Evolutionary conservation across 2,888 invertebrate species (phyloP), one percentile per base, ranked within the genome.

Genomic region (Andrena bicolor): DNA sequence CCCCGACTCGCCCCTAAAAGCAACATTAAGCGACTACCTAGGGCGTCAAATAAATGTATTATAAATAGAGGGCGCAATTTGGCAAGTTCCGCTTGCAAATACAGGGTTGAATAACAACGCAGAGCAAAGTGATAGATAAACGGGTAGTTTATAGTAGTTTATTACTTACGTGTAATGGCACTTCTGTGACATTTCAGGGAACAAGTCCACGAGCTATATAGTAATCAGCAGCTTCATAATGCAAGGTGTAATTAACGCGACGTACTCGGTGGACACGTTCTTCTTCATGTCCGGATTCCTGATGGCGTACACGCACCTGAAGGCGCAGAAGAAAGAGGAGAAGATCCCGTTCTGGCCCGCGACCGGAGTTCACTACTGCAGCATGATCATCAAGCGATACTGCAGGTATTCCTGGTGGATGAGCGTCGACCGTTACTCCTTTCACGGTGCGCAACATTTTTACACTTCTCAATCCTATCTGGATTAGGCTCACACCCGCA

Each of bases 251-350:
- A 93, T 92, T 76, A 95, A 95, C 83, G 93, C 94, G 0, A 93
- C 94, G 0, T 90, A 94, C n/a, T 93, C 94, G 5, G 95, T 95
- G 23, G 95, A 95, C 82, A 94, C 94, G 0, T 95, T 93, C 85
- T 94, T 95, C 83, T 94, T 94, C 80, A 77, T 95, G 8, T 94
- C 92, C 75, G 94, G 94, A 2, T 93, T 94, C 75, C 86, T 94
- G 1, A 35, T 93, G 23, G 71, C 90, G 0, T 91, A 92, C 68
- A 61, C 90, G 35, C 92, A 90, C 78, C 84, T 90, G 53, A 89
- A 49, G 7, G 0, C 0, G 0, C 53, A n/a, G 2, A 0, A 13
- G 0, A 63, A 26, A 2, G 16, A 56, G 0, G 87, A 41, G 13
- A 4, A 60, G 68, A 81, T 73, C 73, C 86, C 82, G 86, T 71